A percentile compares a stretch with the other conserved stretches of the same genome.
phyloP scores from a whole-genome alignment of 2,888 invertebrate species.

The Trichopoda pennipes region DNA sequence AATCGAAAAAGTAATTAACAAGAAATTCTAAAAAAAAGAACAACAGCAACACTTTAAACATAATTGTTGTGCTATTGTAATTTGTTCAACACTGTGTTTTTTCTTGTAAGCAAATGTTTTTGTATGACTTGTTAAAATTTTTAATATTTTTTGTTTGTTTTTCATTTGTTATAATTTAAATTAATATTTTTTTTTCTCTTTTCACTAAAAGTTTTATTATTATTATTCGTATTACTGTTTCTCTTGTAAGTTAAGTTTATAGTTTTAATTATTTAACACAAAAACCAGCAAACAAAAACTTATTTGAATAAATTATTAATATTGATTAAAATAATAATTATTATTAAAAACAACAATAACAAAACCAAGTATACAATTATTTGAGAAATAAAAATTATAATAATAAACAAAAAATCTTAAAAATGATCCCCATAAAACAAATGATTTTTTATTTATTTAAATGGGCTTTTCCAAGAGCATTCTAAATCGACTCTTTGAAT shows the following conservation, averaged over 20 bases:
- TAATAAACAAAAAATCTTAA: conserved; percentile 65
- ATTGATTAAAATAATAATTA: conserved; percentile 42
- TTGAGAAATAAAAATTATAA: conserved; percentile 55
- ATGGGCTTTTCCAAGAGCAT: not conserved
- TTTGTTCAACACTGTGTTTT: conserved; percentile 4
- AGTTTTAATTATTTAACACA: conserved; percentile 43
- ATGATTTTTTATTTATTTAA: conserved; percentile 56
- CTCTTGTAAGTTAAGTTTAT: conserved; percentile 41
- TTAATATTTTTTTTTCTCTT: conserved; percentile 11
- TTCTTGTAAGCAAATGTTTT: conserved; percentile 24
- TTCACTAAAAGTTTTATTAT: not conserved
- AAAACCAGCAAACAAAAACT: conserved; percentile 34
- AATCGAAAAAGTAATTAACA: not conserved
- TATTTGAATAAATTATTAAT: conserved; percentile 54
- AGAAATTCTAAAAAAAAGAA: conserved; percentile 4
- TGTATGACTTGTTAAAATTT: not conserved
- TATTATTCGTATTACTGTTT: conserved; percentile 11
- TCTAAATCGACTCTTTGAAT: too few relatives aligned
- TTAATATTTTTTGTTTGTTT: conserved; percentile 2
- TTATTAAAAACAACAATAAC: conserved; percentile 21
- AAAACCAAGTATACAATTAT: conserved; percentile 34
- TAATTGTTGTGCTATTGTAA: conserved; percentile 33
- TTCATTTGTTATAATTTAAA: conserved; percentile 23
- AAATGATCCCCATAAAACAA: conserved; percentile 58
- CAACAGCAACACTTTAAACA: conserved; percentile 23